These are phyloP conservation scores for Bedellia somnulentella DNA, from an alignment of 2,888 invertebrate species.

Conservation along the genomic window DNA sequence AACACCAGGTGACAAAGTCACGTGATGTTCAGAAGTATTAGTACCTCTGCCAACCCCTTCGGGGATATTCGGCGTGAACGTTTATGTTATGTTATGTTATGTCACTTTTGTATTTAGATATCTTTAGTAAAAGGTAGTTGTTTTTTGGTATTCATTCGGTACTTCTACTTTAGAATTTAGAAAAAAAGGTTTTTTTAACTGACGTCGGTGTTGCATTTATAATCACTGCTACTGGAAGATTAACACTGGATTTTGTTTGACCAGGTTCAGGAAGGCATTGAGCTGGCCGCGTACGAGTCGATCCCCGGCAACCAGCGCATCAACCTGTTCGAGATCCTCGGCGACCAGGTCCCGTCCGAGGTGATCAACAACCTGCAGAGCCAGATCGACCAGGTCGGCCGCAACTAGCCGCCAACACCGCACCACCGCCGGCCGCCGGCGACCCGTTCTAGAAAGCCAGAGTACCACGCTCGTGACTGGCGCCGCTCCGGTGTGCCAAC, in stretches of 20 bases:
- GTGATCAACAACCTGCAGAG: slow-evolving; percentile 85
- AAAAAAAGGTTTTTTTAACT: no score
- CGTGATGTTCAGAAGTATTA: no score
- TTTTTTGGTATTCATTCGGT: no score
- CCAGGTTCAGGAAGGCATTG: slow-evolving; percentile 81
- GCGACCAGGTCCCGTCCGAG: slow-evolving; percentile 83
- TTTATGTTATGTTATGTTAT: no score
- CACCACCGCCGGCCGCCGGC: background rate
- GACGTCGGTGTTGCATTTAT: no score
- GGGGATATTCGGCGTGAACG: no score
- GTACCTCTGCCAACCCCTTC: no score
- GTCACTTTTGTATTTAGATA: no score
- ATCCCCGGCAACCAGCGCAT: slow-evolving; percentile 84
- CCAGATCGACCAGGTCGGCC: slow-evolving; percentile 83
- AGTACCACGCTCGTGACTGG: slow-evolving; percentile 56
- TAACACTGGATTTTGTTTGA: slow-evolving; percentile 8
- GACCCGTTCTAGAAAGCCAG: background rate
- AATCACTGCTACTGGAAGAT: no score
- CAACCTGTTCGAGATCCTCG: slow-evolving; percentile 81
- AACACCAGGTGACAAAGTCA: no score
- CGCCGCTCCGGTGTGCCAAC: slow-evolving; percentile 63
- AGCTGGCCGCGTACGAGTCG: slow-evolving; percentile 82
- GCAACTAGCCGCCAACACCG: slow-evolving; percentile 27
- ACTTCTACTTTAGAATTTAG: no score
- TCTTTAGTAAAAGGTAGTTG: no score